These are phyloP conservation scores for Coptodon bakossiorum DNA, from an alignment of 2,113 vertebrate species.

Conservation along the genomic window DNA sequence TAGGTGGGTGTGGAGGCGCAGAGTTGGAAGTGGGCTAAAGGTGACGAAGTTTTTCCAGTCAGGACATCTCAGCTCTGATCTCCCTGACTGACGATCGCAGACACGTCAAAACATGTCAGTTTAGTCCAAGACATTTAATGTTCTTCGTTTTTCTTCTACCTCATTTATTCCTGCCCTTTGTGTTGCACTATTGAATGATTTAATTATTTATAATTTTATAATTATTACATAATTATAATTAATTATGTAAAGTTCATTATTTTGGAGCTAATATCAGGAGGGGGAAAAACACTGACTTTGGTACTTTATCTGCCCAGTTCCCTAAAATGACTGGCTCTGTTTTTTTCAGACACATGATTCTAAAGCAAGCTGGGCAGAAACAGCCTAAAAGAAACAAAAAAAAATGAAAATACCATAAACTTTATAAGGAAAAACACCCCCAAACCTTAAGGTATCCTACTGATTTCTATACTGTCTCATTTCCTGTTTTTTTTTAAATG, in stretches of 20 bases:
- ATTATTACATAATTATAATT: not conserved
- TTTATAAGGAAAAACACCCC: not conserved
- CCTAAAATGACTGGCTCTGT: not conserved
- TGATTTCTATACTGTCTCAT: not conserved
- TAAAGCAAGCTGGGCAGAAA: not conserved
- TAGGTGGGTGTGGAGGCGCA: not conserved
- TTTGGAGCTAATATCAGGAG: accelerated
- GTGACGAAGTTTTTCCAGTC: not conserved
- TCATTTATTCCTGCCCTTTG: not conserved
- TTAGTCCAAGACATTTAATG: not conserved
- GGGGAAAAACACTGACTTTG: not conserved
- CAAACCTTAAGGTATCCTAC: not conserved
- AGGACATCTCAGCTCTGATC: not conserved
- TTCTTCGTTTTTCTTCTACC: not conserved
- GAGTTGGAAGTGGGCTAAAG: not conserved
- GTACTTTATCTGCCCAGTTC: not conserved
- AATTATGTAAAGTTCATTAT: not conserved
- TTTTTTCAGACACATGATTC: not conserved
- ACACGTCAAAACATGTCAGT: not conserved
- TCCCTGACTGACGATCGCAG: not conserved
- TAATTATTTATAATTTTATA: not conserved
- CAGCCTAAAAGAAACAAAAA: not conserved
- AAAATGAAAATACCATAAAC: not conserved
- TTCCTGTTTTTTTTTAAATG: not conserved
- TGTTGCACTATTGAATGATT: not conserved